Evolutionary conservation across 2,113 vertebrate genomes (phyloP).

Genomic region (Ptyas mucosa): DNA sequence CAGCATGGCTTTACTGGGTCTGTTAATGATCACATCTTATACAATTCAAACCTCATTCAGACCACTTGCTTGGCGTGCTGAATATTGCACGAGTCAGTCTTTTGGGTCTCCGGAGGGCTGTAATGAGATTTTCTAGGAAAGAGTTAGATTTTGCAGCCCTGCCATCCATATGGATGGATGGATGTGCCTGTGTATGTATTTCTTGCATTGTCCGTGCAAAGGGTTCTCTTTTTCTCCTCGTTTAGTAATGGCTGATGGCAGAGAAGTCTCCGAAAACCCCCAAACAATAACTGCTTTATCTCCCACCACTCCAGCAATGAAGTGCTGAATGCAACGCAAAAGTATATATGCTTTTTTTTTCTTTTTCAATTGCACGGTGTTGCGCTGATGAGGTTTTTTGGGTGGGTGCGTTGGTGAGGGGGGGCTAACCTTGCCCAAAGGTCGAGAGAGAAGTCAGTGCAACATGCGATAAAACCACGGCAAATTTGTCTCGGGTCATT

Average conservation of each 20-base stretch:
- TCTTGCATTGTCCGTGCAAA: neutral
- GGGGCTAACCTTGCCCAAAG: neutral
- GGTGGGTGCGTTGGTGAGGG: no score
- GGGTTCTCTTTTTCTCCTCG: neutral
- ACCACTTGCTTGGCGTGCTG: neutral
- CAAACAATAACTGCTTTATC: slow-evolving; percentile 29
- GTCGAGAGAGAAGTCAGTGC: neutral
- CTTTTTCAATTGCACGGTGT: slow-evolving; percentile 13
- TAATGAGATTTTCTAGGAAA: neutral
- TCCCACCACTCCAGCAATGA: no score
- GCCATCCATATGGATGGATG: neutral
- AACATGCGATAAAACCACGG: neutral
- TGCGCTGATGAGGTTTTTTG: neutral
- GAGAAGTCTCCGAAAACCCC: neutral
- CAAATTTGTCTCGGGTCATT: neutral
- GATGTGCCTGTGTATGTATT: neutral
- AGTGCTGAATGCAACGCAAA: neutral
- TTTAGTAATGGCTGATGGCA: slow-evolving; percentile 45
- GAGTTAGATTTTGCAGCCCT: neutral
- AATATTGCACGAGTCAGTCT: neutral
- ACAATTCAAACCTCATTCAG: neutral
- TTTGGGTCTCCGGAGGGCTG: neutral
- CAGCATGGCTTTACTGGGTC: neutral
- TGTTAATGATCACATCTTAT: neutral
- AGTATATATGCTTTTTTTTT: no score